Evolutionary conservation across 2,888 invertebrate species (phyloP).

Genomic region (Caenorhabditis becei): DNA sequence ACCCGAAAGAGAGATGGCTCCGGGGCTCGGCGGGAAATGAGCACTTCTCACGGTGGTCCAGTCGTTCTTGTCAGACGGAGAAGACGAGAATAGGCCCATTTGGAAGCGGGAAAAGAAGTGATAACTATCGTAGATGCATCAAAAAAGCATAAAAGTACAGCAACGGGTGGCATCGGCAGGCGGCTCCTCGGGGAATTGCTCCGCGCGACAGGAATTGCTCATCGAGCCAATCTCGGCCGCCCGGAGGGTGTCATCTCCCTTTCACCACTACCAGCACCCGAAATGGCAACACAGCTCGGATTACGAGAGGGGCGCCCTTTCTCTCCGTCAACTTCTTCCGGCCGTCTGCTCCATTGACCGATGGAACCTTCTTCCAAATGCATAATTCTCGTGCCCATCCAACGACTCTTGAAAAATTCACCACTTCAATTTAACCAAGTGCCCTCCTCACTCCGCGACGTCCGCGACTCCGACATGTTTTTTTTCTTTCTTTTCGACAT

Average conservation of each 20-base stretch:
- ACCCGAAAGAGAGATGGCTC: background rate
- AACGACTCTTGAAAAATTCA: constrained; percentile 51
- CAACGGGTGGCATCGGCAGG: constrained; percentile 20
- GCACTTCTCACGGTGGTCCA: background rate
- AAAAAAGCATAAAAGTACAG: constrained; percentile 42
- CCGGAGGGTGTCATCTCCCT: constrained; percentile 41
- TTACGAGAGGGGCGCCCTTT: constrained; percentile 18
- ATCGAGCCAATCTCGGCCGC: constrained; percentile 37
- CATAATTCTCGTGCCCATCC: constrained; percentile 42
- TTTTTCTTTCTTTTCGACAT: too few relatives aligned
- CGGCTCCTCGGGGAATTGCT: constrained; percentile 9
- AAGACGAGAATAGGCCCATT: constrained; percentile 15
- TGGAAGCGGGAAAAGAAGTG: constrained; percentile 35
- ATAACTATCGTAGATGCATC: constrained; percentile 32
- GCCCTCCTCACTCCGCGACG: constrained; percentile 14
- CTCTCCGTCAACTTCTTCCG: constrained; percentile 3
- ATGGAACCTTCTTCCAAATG: constrained; percentile 39
- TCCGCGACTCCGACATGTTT: too few relatives aligned
- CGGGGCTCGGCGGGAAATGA: background rate
- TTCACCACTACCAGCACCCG: constrained; percentile 34
- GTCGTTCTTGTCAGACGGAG: background rate
- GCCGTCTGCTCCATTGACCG: background rate
- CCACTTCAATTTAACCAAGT: constrained; percentile 58
- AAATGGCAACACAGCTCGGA: constrained; percentile 21
- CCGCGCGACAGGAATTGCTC: constrained; percentile 47